Percentiles rank a stretch among this genome's conserved stretches.
Evolutionary conservation across 2,113 vertebrate species (phyloP).

Genomic region (Vireo altiloquus): DNA sequence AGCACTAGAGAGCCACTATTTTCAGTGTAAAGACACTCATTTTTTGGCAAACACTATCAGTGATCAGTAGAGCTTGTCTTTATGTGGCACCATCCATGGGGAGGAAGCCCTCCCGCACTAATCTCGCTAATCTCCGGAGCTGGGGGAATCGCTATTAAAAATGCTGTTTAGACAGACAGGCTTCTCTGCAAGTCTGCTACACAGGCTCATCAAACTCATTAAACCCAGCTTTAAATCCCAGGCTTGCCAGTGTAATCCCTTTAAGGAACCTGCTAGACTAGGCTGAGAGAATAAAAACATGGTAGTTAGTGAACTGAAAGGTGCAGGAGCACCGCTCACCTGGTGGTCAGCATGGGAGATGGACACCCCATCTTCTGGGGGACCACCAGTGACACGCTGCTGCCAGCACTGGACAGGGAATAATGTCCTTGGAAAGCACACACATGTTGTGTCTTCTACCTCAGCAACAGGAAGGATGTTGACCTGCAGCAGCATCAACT

Average conservation of each 20-base stretch:
- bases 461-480: not conserved
- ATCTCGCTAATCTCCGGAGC: not conserved
- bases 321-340: not conserved
- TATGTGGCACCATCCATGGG: not conserved
- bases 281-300: not conserved
- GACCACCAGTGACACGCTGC: not conserved
- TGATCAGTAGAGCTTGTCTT: not conserved
- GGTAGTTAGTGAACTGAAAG: not conserved
- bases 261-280: constrained; percentile 3
- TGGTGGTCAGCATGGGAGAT: rapidly evolving
- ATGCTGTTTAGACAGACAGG: not conserved
- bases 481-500: not conserved
- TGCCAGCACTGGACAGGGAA: not conserved
- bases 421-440: not conserved
- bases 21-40: not conserved
- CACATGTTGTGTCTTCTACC: not conserved
- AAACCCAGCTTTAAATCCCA: constrained; percentile 39
- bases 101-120: not conserved
- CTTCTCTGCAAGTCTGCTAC: constrained; percentile 19
- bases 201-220: constrained; percentile 52
- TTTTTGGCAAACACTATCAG: not conserved
- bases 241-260: constrained; percentile 43
- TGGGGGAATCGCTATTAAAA: constrained; percentile 34
- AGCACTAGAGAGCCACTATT: not conserved
- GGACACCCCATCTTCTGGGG: not conserved